Base-by-base conservation (phyloP, 2,113 vertebrate species). In the Saccopteryx bilineata region DNA sequence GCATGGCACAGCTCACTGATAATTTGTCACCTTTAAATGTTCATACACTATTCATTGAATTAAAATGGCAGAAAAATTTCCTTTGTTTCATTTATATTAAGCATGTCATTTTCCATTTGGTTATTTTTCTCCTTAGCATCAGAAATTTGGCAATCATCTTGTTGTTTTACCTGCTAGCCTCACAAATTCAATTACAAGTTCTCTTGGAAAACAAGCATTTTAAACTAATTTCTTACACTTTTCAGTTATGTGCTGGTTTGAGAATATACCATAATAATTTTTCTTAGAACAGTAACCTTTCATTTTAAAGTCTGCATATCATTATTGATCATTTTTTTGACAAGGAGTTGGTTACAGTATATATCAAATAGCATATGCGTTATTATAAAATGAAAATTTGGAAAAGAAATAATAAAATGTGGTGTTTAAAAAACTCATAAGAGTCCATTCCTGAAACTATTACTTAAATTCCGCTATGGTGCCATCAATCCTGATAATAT, bases 41-140 rank as follows among this genome's bases (percentile, higher is more conserved):
- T 82, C 82, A 84, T 80, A 60, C 61, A 91, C 93, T 90, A 97
- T 86, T 86, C 85, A 94, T 76, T 50, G 54, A 90, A 92, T 93
- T 96, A 93, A 96, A 97, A 96, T 69, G 66, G 39, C 68, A 75
- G 63, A 85, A 89, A 5, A 52, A 28, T 96, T 96, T 93, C 81
- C 87, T 58, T 91, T 96, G 58, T 96, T 87, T 78, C 31, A 33
- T 88, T 92, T 78, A 72, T 78, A 63, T 82, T 92, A 93, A 96
- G 65, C 63, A 54, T 91, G 56, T 48, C 79, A 85, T 91, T 96
- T 96, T 96, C 80, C 28, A 28, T 63, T 87, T 31, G 46, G n/a
- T 81, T 96, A 58, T 65, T 78, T 89, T 97, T 96, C 66, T 93
- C 58, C 66, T 94, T 87, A 72, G 28, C 46, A 89, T 93, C 46